These are phyloP conservation scores for Ovis canadensis DNA, from an alignment of 2,113 vertebrate species.

Conservation along the genomic window DNA sequence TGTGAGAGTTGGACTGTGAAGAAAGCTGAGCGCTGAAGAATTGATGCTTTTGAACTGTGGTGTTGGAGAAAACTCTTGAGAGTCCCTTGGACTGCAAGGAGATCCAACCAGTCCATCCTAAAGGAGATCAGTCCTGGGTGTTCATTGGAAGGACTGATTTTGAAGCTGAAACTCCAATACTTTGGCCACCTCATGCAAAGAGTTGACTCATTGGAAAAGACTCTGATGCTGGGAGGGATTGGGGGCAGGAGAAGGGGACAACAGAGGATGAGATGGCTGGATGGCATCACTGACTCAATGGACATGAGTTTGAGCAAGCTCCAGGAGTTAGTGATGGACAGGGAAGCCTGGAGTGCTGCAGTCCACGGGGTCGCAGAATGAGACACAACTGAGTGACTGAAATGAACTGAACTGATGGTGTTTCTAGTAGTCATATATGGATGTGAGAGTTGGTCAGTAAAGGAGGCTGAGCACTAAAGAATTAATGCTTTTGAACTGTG, in stretches of 20 bases:
- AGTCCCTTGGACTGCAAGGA: background rate
- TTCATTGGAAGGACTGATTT: background rate
- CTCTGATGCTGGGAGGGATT: background rate
- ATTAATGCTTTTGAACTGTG: background rate
- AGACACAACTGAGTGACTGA: background rate
- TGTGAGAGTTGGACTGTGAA: background rate
- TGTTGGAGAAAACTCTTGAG: background rate
- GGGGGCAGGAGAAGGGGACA: background rate
- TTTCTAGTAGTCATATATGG: background rate
- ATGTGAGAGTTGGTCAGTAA: background rate
- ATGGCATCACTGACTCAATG: background rate
- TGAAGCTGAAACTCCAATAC: background rate
- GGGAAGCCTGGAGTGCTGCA: background rate
- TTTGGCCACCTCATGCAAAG: background rate
- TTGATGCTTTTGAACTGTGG: background rate
- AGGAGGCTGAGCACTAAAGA: background rate
- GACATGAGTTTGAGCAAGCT: background rate
- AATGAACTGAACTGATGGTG: background rate
- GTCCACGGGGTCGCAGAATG: fast-evolving
- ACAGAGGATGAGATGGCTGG: background rate
- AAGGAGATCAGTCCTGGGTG: background rate
- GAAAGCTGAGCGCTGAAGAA: background rate
- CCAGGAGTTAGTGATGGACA: background rate
- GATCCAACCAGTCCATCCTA: background rate
- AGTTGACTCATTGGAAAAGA: background rate